Evolutionary conservation across 2,113 vertebrate species (phyloP).

Genomic region (Urocolius indicus): DNA sequence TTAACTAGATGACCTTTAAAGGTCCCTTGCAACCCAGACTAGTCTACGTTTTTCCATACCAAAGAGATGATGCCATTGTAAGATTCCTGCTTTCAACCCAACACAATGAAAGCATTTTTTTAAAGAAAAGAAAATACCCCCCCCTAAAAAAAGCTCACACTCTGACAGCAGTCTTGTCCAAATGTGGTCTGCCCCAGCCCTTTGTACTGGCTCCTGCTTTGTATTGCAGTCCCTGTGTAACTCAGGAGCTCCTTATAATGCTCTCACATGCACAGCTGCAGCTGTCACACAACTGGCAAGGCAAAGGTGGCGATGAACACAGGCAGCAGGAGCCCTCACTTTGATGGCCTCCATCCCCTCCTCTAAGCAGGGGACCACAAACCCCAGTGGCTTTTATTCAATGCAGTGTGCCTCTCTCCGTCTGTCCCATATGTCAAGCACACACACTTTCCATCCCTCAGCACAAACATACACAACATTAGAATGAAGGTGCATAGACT

Average conservation of each 20-base stretch:
- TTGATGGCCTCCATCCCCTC: neutral
- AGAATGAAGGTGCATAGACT: neutral
- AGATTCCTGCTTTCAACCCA: neutral
- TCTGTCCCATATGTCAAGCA: accelerated
- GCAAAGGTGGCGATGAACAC: neutral
- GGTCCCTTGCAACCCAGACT: neutral
- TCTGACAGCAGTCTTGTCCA: neutral
- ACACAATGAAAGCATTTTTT: neutral
- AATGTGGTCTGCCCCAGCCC: neutral
- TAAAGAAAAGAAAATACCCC: neutral
- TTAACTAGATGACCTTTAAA: neutral
- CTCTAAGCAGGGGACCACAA: neutral
- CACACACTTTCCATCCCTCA: neutral
- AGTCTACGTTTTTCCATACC: neutral
- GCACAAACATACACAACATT: accelerated
- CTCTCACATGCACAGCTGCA: neutral
- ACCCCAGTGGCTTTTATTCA: neutral
- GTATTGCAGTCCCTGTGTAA: neutral
- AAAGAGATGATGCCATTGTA: neutral
- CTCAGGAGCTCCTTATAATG: neutral
- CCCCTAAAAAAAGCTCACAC: neutral
- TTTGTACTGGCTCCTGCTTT: neutral
- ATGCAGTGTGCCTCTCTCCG: neutral
- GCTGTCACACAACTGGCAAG: neutral
- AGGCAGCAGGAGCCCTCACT: neutral